phyloP scores from a whole-genome alignment of 1,140 invertebrate species.

The Lanistes nyassanus region DNA sequence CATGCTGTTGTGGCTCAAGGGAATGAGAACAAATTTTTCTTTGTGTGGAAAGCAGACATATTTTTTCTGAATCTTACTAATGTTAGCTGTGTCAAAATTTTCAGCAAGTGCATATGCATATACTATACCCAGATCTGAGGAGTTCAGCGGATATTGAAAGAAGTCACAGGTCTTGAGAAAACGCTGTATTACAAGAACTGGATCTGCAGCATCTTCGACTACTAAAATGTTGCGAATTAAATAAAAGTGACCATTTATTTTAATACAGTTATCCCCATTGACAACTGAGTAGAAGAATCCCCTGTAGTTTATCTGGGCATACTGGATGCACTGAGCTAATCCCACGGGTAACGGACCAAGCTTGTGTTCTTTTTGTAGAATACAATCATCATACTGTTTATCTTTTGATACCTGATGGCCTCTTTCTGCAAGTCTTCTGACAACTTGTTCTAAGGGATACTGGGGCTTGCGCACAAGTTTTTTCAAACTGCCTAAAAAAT shows the following conservation, averaged over 20 bases:
- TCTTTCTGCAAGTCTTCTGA: slow-evolving; percentile 48
- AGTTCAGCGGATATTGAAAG: neutral
- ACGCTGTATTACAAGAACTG: neutral
- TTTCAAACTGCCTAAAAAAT: slow-evolving; percentile 64
- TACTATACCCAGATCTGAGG: neutral
- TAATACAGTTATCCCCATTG: slow-evolving; percentile 20
- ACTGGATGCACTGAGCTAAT: neutral
- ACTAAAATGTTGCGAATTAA: slow-evolving; percentile 3
- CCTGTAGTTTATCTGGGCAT: neutral
- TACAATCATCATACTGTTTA: neutral
- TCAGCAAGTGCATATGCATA: neutral
- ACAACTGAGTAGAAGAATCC: neutral
- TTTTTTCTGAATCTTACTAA: neutral
- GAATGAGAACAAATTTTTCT: no score
- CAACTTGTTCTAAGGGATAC: slow-evolving; percentile 49
- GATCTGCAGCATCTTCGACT: neutral
- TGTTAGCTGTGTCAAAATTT: neutral
- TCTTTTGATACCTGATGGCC: neutral
- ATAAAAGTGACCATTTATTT: neutral
- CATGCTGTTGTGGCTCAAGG: no score
- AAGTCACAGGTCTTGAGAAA: no score
- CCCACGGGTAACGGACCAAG: neutral
- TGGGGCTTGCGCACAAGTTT: slow-evolving; percentile 44
- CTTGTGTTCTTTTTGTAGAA: neutral
- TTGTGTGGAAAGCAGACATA: no score